phyloP scores from a whole-genome alignment of 2,797 vertebrate genomes.

The Poecilia velifera region DNA sequence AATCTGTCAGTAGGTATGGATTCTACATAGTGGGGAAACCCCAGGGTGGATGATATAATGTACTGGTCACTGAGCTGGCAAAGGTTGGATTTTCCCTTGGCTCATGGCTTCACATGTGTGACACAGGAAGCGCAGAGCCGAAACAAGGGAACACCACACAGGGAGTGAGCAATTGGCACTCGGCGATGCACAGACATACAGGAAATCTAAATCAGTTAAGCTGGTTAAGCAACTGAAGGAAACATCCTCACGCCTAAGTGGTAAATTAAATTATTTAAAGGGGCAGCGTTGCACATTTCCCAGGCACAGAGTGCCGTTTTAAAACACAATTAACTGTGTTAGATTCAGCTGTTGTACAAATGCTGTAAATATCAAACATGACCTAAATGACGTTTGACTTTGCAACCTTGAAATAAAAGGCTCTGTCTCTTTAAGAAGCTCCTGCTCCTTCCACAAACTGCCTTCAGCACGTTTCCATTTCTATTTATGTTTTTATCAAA shows the following conservation, averaged over 20 bases:
- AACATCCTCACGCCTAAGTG: neutral
- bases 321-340: too few relatives aligned
- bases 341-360: too few relatives aligned
- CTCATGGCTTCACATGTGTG: slow-evolving; percentile 43
- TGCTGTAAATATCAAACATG: too few relatives aligned
- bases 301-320: too few relatives aligned
- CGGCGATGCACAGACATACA: slow-evolving; percentile 14
- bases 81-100: slow-evolving; percentile 68
- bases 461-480: too few relatives aligned
- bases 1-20: slow-evolving; percentile 18
- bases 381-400: too few relatives aligned
- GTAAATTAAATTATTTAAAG: neutral
- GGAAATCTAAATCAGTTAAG: slow-evolving; percentile 23
- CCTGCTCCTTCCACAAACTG: too few relatives aligned
- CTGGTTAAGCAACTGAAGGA: slow-evolving; percentile 1
- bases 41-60: slow-evolving; percentile 66
- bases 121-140: slow-evolving; percentile 59
- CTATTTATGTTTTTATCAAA: too few relatives aligned
- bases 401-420: too few relatives aligned
- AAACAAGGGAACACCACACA: slow-evolving; percentile 54
- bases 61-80: slow-evolving; percentile 70
- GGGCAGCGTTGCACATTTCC: too few relatives aligned
- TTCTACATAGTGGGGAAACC: slow-evolving; percentile 51
- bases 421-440: too few relatives aligned
- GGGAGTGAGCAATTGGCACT: slow-evolving; percentile 58